Evolutionary conservation across 2,888 invertebrate genomes (phyloP), one percentile per base, ranked within the genome.

Genomic region (Criorhina ranunculi): DNA sequence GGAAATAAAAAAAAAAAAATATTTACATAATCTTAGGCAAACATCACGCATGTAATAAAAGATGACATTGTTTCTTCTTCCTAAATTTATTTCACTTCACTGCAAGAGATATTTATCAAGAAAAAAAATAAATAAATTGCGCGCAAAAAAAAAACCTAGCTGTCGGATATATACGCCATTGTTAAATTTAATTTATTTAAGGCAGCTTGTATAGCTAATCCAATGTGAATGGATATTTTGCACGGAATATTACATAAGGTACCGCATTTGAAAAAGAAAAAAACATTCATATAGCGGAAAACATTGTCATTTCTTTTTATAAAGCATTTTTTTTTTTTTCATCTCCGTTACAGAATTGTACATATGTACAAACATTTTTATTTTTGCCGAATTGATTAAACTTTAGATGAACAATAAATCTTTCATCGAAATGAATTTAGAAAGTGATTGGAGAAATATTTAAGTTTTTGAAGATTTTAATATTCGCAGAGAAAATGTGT

Each of bases 191-290:
- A 49, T 44, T 42, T 62, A 49, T 49, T 29, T 51, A n/a, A 66
- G 37, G 24, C 37, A 37, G 35, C 51, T 51, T 15, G 29, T 37
- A n/a, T n/a, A 37, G 62, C 19, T 62, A 62, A 46, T 62, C 62
- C 46, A n/a, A 33, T 46, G 7, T 62, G 62, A 66, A 66, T 51
- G 49, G 66, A 29, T 1, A 24, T 51, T 66, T 66, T 29, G 37
- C 51, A 29, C 17, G n/a, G 37, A 51, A 7, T 37, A 29, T 66
- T 66, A 19, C 66, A 40, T 66, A 66, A 66, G 51, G 24, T 1
- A 24, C 4, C 1, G 24, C 4, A 3, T 24, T 24, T 24, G 24
- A 24, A 24, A 24, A 24, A 24, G 4, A 24, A 3, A 24, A 24
- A 3, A 24, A 24, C 1, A 24, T 24, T 24, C 4, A 24, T 24